These are phyloP conservation scores for Mellilla xanthometata DNA, from an alignment of 2,888 invertebrate species.

Conservation along the genomic window DNA sequence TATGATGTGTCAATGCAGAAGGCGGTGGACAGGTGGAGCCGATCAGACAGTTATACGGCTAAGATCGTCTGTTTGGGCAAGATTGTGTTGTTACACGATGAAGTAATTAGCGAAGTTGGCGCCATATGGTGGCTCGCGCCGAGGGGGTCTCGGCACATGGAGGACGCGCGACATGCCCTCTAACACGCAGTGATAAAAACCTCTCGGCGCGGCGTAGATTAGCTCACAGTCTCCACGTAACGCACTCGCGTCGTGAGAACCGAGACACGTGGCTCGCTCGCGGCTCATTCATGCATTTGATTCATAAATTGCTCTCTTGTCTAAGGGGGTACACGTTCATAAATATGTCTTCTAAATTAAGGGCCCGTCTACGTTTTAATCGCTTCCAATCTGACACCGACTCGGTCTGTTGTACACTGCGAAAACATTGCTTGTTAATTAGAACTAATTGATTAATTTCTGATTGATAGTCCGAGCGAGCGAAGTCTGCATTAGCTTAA, in stretches of 20 bases:
- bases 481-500: no score
- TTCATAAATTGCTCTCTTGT: conserved; percentile 68
- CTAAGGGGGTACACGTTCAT: conserved; percentile 42
- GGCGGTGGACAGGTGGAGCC: conserved; percentile 10
- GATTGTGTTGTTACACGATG: conserved; percentile 46
- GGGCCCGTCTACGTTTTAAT: conserved; percentile 3
- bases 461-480: no score
- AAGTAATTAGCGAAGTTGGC: conserved; percentile 72
- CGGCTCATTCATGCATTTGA: conserved; percentile 79
- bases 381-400: conserved; percentile 7
- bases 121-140: conserved; percentile 64
- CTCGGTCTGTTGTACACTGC: conserved; percentile 7
- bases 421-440: neutral
- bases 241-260: conserved; percentile 68
- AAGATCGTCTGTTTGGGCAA: conserved; percentile 12
- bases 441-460: no score
- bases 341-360: conserved; percentile 26
- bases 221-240: conserved; percentile 13
- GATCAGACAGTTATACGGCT: neutral
- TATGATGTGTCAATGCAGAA: conserved; percentile 38
- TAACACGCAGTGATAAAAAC: conserved; percentile 71
- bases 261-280: conserved; percentile 67
- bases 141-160: conserved; percentile 77
- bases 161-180: conserved; percentile 65
- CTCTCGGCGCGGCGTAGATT: conserved; percentile 41